Evolutionary conservation across 2,888 invertebrate species (phyloP).

Genomic region (Dasysyrphus tricinctus): DNA sequence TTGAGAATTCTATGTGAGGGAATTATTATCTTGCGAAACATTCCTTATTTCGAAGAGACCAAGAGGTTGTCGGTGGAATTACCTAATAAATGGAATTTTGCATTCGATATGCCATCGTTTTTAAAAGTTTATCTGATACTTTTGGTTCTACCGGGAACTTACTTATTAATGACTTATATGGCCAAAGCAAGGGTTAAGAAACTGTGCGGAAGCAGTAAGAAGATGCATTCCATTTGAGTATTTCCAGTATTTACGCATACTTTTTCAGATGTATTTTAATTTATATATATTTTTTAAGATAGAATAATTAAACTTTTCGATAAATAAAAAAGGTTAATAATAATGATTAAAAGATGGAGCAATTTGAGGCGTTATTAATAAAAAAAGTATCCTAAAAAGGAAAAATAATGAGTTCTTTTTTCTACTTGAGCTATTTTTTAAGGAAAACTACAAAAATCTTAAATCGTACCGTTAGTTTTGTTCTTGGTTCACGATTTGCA

Average conservation of each 20-base stretch:
- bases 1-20: too few relatives aligned
- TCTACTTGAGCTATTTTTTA: too few relatives aligned
- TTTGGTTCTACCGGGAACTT: slow-evolving; percentile 90
- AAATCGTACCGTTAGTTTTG: too few relatives aligned
- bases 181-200: slow-evolving; percentile 89
- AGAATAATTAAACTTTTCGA: slow-evolving; percentile 18
- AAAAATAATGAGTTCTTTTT: not conserved
- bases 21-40: too few relatives aligned
- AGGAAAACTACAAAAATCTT: too few relatives aligned
- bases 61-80: slow-evolving; percentile 89
- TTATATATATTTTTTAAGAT: slow-evolving; percentile 32
- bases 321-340: not conserved
- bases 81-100: slow-evolving; percentile 93
- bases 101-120: slow-evolving; percentile 93
- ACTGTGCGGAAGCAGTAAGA: slow-evolving; percentile 84
- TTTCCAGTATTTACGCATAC: not conserved
- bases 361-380: slow-evolving; percentile 26
- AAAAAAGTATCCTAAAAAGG: slow-evolving; percentile 3
- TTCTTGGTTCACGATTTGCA: too few relatives aligned
- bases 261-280: slow-evolving; percentile 31
- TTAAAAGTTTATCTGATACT: slow-evolving; percentile 91
- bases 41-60: slow-evolving; percentile 95
- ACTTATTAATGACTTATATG: slow-evolving; percentile 93
- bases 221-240: slow-evolving; percentile 64
- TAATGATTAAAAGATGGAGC: not conserved